Evolutionary conservation across 1,140 invertebrate genomes (phyloP).

Genomic region (Drosophila jambulina): DNA sequence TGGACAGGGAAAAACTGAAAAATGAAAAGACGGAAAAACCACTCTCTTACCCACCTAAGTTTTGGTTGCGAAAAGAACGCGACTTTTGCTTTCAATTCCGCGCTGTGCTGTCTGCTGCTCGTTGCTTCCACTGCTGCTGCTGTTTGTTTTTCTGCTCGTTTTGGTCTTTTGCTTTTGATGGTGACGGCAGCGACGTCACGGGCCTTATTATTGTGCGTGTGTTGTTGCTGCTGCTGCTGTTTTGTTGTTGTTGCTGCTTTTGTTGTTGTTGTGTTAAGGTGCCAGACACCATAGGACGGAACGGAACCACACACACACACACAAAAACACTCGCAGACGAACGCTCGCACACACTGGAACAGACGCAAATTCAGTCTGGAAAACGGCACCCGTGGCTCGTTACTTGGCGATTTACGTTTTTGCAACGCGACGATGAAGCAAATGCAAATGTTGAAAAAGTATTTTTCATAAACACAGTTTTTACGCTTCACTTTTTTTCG

Average conservation of each 20-base stretch:
- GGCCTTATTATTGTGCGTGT: constrained; percentile 74
- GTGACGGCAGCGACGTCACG: constrained; percentile 75
- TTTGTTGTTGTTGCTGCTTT: constrained; percentile 45
- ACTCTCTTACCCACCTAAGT: constrained; percentile 65
- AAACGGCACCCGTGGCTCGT: constrained; percentile 29
- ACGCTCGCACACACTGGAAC: constrained; percentile 26
- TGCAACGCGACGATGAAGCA: constrained; percentile 38
- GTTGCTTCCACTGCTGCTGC: constrained; percentile 13
- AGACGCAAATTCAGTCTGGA: constrained; percentile 39
- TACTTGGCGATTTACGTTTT: constrained; percentile 39
- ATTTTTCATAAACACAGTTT: constrained; percentile 69
- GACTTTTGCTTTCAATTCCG: constrained; percentile 54
- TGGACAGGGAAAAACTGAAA: constrained; percentile 18
- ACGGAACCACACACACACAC: constrained; percentile 20
- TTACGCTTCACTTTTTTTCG: constrained; percentile 80
- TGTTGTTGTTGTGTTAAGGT: constrained; percentile 44
- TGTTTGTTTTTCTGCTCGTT: constrained; percentile 57
- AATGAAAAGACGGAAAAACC: constrained; percentile 17
- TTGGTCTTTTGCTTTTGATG: constrained; percentile 63
- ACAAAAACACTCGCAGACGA: constrained; percentile 27
- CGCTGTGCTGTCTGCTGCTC: neutral
- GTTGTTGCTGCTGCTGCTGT: constrained; percentile 43
- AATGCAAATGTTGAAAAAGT: constrained; percentile 49
- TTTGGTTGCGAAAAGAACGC: constrained; percentile 48
- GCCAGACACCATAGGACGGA: constrained; percentile 55